These are phyloP conservation scores for Fregata magnificens DNA, from an alignment of 2,113 vertebrate genomes.

Conservation along the genomic window DNA sequence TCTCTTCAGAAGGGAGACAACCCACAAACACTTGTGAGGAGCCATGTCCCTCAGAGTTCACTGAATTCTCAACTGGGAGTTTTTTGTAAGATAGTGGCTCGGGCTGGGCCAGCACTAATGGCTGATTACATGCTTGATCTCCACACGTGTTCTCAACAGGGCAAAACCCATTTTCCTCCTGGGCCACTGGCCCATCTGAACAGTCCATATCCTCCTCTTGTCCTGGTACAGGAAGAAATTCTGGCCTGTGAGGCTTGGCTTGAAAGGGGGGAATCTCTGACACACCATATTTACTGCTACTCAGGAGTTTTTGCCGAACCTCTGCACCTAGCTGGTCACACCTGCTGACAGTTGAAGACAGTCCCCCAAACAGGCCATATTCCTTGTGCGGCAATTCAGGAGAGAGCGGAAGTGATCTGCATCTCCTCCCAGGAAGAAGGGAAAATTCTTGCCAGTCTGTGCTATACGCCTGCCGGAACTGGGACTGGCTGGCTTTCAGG, in stretches of 20 bases:
- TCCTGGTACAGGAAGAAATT: slow-evolving; percentile 48
- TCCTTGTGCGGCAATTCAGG: slow-evolving; percentile 83
- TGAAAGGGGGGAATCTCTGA: slow-evolving; percentile 90
- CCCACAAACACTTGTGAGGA: background rate
- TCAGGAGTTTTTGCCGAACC: slow-evolving; percentile 73
- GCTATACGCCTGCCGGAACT: slow-evolving; percentile 26
- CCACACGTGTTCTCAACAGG: background rate
- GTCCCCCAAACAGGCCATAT: slow-evolving; percentile 66
- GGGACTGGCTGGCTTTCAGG: slow-evolving; percentile 60
- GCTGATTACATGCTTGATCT: background rate
- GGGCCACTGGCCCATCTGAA: slow-evolving; percentile 72
- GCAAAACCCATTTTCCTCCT: slow-evolving; percentile 79
- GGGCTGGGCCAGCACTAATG: slow-evolving; percentile 2
- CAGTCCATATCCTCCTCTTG: slow-evolving; percentile 91
- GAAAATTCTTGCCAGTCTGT: slow-evolving; percentile 76
- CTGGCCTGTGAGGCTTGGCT: slow-evolving; percentile 64
- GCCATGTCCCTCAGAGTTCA: slow-evolving; percentile 6
- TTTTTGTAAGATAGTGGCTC: background rate
- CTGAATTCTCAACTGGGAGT: background rate
- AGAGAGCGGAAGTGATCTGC: slow-evolving; percentile 89
- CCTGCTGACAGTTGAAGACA: slow-evolving; percentile 63
- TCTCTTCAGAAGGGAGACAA: slow-evolving; percentile 74
- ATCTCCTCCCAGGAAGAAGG: slow-evolving; percentile 79
- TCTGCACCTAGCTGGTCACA: slow-evolving; percentile 77
- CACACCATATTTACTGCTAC: slow-evolving; percentile 84